These are phyloP conservation scores for Nautilus pompilius DNA, from an alignment of 1,140 invertebrate species.

Conservation along the genomic window DNA sequence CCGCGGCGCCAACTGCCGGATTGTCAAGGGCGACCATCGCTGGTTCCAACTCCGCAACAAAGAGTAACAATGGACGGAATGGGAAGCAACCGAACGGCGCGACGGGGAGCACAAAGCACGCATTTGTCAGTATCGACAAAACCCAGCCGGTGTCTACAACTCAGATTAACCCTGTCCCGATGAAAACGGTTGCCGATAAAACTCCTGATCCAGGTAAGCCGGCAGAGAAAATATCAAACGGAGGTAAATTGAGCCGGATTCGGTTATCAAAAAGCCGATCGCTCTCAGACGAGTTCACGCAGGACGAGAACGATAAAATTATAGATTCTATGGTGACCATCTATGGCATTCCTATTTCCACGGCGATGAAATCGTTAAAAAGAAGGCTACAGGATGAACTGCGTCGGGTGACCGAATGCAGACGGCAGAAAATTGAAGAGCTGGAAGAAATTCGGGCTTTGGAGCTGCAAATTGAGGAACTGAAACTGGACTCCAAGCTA, in stretches of 20 bases:
- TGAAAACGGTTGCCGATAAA: no score
- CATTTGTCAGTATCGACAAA: no score
- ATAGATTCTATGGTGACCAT: slow-evolving; percentile 48
- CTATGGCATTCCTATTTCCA: slow-evolving; percentile 54
- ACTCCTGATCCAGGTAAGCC: no score
- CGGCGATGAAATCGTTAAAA: slow-evolving; percentile 60
- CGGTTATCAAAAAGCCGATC: background rate
- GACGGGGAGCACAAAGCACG: no score
- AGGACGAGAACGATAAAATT: slow-evolving; percentile 45
- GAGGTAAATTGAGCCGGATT: background rate
- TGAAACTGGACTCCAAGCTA: slow-evolving; percentile 44
- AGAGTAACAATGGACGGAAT: background rate
- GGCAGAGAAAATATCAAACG: background rate
- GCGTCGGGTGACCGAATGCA: slow-evolving; percentile 55
- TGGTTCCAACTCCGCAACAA: no score
- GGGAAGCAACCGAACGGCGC: background rate
- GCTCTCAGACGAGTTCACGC: background rate
- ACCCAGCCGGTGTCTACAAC: no score
- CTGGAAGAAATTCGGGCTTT: slow-evolving; percentile 53
- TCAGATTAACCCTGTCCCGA: no score
- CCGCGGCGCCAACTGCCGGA: background rate
- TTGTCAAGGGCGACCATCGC: no score
- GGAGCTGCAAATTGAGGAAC: slow-evolving; percentile 43
- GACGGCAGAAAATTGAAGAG: slow-evolving; percentile 54
- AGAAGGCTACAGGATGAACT: slow-evolving; percentile 62